These are phyloP conservation scores for Drosophila aldrichi DNA, from an alignment of 2,888 invertebrate genomes.

Conservation along the genomic window DNA sequence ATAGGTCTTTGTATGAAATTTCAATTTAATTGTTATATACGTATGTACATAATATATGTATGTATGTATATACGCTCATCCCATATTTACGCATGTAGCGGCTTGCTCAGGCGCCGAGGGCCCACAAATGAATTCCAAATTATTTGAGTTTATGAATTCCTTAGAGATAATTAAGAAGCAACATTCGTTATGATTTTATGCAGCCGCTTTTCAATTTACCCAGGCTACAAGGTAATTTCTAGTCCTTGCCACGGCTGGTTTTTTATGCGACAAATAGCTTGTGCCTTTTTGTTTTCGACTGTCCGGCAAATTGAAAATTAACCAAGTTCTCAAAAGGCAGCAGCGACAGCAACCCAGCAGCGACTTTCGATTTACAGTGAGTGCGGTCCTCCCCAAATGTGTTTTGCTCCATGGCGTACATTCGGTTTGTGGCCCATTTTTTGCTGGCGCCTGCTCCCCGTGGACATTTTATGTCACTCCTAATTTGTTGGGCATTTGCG, in stretches of 20 bases:
- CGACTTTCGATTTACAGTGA: slow-evolving; percentile 47
- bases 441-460: slow-evolving; percentile 42
- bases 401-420: slow-evolving; percentile 34
- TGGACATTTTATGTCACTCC: slow-evolving; percentile 63
- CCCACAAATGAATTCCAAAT: background rate
- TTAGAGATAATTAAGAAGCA: background rate
- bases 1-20: background rate
- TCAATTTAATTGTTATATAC: background rate
- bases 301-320: slow-evolving; percentile 73
- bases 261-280: slow-evolving; percentile 23
- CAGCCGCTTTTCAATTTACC: slow-evolving; percentile 2
- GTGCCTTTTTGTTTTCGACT: slow-evolving; percentile 23
- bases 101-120: background rate
- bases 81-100: no score
- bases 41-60: background rate
- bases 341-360: slow-evolving; percentile 2
- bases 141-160: slow-evolving; percentile 1
- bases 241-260: background rate
- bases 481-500: slow-evolving; percentile 38
- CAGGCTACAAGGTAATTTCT: background rate
- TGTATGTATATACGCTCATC: no score
- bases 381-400: slow-evolving; percentile 25
- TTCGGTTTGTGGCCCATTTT: slow-evolving; percentile 20
- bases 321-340: slow-evolving; percentile 46
- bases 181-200: background rate